These are phyloP conservation scores for Miltochrista miniata DNA, from an alignment of 2,888 invertebrate genomes.

Conservation along the genomic window DNA sequence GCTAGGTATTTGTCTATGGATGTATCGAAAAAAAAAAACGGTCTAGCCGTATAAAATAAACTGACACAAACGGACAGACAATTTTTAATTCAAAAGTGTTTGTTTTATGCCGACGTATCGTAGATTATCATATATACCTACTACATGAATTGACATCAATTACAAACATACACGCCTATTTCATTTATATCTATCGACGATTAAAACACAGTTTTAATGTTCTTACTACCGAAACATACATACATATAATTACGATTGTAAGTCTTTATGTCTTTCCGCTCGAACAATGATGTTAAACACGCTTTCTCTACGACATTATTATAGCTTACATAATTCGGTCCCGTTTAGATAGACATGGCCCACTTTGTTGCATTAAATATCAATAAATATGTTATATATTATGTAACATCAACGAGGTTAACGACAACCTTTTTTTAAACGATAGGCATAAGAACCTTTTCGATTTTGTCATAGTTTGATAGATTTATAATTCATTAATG, in stretches of 20 bases:
- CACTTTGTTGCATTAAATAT: constrained; percentile 22
- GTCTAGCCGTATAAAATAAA: too few relatives aligned
- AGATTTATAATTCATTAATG: constrained; percentile 1
- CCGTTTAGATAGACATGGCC: constrained; percentile 28
- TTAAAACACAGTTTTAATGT: constrained; percentile 14
- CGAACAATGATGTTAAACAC: constrained; percentile 27
- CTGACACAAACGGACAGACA: too few relatives aligned
- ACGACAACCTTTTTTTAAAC: constrained; percentile 11
- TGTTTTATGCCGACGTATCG: too few relatives aligned
- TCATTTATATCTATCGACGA: too few relatives aligned
- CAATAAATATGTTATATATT: constrained; percentile 22
- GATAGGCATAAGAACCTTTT: constrained; percentile 9
- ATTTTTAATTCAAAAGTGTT: too few relatives aligned
- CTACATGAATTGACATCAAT: too few relatives aligned
- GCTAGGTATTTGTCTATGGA: too few relatives aligned
- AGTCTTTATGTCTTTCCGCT: constrained; percentile 24
- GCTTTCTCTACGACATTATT: constrained; percentile 35
- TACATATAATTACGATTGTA: constrained; percentile 25
- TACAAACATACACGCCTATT: neutral
- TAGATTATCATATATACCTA: too few relatives aligned
- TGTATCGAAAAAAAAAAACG: too few relatives aligned
- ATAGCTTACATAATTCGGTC: constrained; percentile 27
- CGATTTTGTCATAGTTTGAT: constrained; percentile 4
- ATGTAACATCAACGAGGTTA: constrained; percentile 14
- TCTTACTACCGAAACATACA: constrained; percentile 14